Evolutionary conservation across 2,113 vertebrate genomes (phyloP).

Genomic region (Poecilia latipinna): DNA sequence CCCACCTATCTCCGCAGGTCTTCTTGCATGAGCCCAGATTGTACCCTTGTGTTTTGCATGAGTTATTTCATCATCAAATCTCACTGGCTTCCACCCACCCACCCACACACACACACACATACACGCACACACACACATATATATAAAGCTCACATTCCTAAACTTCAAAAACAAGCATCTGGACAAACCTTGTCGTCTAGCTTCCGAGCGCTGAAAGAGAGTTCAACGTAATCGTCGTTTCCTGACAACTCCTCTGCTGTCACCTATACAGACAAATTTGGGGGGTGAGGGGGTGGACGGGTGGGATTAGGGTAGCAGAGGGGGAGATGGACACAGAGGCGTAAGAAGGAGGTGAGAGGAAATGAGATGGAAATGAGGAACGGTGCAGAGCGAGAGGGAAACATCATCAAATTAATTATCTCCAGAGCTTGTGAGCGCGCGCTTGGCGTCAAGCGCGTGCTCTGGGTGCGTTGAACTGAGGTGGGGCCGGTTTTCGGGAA

Average conservation of each 20-base stretch:
- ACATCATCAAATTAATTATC: conserved; percentile 64
- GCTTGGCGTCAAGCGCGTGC: conserved; percentile 4
- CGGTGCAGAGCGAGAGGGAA: conserved; percentile 37
- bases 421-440: conserved; percentile 23
- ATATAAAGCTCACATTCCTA: conserved; percentile 6
- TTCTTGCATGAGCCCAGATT: conserved; percentile 45
- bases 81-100: conserved; percentile 10
- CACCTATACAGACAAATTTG: conserved; percentile 78
- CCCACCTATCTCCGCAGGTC: conserved; percentile 47
- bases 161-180: background rate
- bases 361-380: conserved; percentile 65
- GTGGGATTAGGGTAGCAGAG: background rate
- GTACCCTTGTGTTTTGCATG: conserved; percentile 42
- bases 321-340: background rate
- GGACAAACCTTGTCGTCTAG: conserved; percentile 94
- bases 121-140: conserved; percentile 2
- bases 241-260: conserved; percentile 97
- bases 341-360: conserved; percentile 40
- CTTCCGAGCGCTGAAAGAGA: conserved; percentile 97
- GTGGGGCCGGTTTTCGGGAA: background rate
- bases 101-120: too few relatives aligned
- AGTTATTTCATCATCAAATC: conserved; percentile 38
- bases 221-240: conserved; percentile 96
- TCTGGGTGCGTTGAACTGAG: background rate
- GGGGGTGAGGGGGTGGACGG: background rate